A percentile compares a stretch with the other conserved stretches of the same genome.
These are phyloP conservation scores for Drosophila paramelanica DNA, from an alignment of 2,888 invertebrate genomes.

Conservation along the genomic window DNA sequence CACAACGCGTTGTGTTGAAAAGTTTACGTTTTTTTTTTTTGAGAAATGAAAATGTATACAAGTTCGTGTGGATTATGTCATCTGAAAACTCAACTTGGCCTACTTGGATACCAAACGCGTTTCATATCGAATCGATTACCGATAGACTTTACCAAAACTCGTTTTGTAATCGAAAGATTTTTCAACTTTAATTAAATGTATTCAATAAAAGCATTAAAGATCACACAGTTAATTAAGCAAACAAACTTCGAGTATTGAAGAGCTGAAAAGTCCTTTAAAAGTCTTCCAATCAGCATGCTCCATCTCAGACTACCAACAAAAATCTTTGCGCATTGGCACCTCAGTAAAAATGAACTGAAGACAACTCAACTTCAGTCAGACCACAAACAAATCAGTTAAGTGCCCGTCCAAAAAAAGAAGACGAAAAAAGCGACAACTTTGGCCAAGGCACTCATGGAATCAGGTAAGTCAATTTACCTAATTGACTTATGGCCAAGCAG, in stretches of 20 bases:
- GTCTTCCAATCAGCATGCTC: constrained; percentile 36
- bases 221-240: constrained; percentile 44
- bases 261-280: constrained; percentile 19
- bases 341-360: constrained; percentile 50
- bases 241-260: constrained; percentile 9
- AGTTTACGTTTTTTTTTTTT: constrained; percentile 21
- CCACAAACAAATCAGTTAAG: constrained; percentile 78
- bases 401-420: constrained; percentile 33
- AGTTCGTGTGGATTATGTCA: constrained; percentile 32
- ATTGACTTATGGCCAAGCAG: constrained; percentile 70
- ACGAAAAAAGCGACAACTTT: constrained; percentile 32
- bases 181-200: neutral
- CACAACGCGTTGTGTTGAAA: constrained; percentile 10
- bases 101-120: constrained; percentile 3
- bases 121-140: neutral
- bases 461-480: constrained; percentile 73
- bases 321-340: constrained; percentile 57
- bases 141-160: neutral
- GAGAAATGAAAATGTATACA: constrained; percentile 16
- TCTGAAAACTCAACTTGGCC: constrained; percentile 20
- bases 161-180: neutral
- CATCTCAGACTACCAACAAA: constrained; percentile 34
- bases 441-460: constrained; percentile 16
- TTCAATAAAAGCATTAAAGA: neutral
- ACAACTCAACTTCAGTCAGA: constrained; percentile 41